These are phyloP conservation scores for Altica lythri DNA, from an alignment of 2,888 invertebrate genomes.

Conservation along the genomic window DNA sequence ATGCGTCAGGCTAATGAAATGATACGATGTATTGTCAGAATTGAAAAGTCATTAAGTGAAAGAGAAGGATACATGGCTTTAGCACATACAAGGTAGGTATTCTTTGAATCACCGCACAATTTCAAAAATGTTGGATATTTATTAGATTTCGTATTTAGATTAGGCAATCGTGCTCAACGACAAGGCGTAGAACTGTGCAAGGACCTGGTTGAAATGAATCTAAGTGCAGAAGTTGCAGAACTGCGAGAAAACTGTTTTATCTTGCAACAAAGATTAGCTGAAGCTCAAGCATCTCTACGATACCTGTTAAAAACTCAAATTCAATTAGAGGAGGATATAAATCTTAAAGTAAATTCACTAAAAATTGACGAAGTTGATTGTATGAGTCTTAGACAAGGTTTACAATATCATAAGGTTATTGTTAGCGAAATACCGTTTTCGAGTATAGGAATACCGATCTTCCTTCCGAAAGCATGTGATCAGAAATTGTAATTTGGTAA, in stretches of 20 bases:
- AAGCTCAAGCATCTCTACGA: conserved; percentile 76
- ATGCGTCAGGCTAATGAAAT: conserved; percentile 74
- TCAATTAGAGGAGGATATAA: conserved; percentile 89
- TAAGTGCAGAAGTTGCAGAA: conserved; percentile 74
- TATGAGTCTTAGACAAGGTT: conserved; percentile 76
- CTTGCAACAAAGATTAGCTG: conserved; percentile 71
- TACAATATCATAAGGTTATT: no score
- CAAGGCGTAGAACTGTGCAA: conserved; percentile 81
- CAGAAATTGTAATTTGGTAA: no score
- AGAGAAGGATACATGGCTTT: conserved; percentile 83
- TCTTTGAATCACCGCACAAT: no score
- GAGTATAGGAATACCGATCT: no score
- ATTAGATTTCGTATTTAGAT: conserved; percentile 6
- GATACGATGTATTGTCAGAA: conserved; percentile 73
- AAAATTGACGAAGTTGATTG: conserved; percentile 95
- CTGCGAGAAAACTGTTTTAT: conserved; percentile 69
- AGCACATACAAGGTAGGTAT: conserved; percentile 71
- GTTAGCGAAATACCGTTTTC: no score
- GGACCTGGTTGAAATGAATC: conserved; percentile 77
- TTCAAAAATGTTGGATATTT: no score
- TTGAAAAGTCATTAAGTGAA: conserved; percentile 80
- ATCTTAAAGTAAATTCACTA: conserved; percentile 86
- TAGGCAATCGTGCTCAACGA: conserved; percentile 66
- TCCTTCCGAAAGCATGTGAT: no score
- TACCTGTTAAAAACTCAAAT: conserved; percentile 86